Evolutionary conservation across 2,888 invertebrate genomes (phyloP).

Genomic region (Napeogenes sylphis): DNA sequence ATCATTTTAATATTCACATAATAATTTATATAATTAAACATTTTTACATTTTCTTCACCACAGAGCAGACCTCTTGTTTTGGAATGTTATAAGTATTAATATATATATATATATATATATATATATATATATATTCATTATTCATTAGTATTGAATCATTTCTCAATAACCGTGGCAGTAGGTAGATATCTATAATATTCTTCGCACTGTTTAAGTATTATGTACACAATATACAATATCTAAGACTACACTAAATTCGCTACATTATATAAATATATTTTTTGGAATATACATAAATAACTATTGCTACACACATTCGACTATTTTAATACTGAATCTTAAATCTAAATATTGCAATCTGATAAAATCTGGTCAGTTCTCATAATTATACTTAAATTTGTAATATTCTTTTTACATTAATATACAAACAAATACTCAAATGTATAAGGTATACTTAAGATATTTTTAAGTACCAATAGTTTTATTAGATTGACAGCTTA

Average conservation of each 20-base stretch:
- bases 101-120: too few relatives aligned
- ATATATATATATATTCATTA: too few relatives aligned
- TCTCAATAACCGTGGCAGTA: neutral
- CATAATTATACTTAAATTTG: constrained; percentile 50
- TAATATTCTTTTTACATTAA: constrained; percentile 61
- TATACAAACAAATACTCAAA: constrained; percentile 58
- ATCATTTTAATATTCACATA: constrained; percentile 64
- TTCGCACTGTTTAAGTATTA: constrained; percentile 33
- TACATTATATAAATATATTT: constrained; percentile 50
- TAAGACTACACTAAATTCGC: constrained; percentile 29
- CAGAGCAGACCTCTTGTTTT: neutral
- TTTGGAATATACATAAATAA: constrained; percentile 70
- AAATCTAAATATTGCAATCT: constrained; percentile 75
- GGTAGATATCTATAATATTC: constrained; percentile 6
- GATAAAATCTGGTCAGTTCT: constrained; percentile 76
- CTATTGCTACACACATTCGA: constrained; percentile 65
- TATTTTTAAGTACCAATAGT: neutral
- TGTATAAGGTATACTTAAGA: constrained; percentile 34
- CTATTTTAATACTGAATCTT: constrained; percentile 74
- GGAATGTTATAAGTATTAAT: neutral
- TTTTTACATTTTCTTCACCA: constrained; percentile 47
- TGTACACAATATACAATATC: constrained; percentile 62
- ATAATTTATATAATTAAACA: constrained; percentile 66
- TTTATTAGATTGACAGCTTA: neutral
- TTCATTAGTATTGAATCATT: neutral